phyloP scores from a whole-genome alignment of 1,140 invertebrate genomes.

The Sminthurinus signatus region DNA sequence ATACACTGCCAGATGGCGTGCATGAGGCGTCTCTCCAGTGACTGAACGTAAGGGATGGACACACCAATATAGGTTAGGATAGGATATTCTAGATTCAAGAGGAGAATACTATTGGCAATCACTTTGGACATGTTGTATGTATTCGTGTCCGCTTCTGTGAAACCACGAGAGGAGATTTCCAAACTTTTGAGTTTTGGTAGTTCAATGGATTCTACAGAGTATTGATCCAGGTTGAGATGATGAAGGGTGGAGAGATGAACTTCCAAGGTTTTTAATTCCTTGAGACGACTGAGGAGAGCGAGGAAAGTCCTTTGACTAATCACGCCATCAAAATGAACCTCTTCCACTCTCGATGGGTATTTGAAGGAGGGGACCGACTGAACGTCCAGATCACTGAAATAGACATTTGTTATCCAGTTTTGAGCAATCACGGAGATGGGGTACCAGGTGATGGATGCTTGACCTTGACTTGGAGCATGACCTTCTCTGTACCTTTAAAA shows the following conservation, averaged over 20 bases:
- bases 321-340: constrained; percentile 4
- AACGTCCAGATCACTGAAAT: not conserved
- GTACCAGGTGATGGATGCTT: not conserved
- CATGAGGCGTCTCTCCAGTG: not conserved
- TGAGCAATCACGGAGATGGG: not conserved
- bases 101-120: not conserved
- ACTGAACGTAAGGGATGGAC: not conserved
- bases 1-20: not conserved
- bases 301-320: not conserved
- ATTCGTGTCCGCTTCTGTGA: not conserved
- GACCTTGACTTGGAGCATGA: too few species aligned
- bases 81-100: not conserved
- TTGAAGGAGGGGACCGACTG: not conserved
- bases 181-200: not conserved
- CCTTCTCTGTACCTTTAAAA: too few species aligned
- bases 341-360: not conserved
- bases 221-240: not conserved
- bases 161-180: not conserved
- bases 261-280: constrained; percentile 1
- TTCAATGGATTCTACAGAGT: not conserved
- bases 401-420: not conserved
- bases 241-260: constrained; percentile 5
- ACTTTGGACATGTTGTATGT: not conserved
- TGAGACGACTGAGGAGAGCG: not conserved
- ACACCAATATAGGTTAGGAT: not conserved